Evolutionary conservation across 2,797 vertebrate species (phyloP).

Genomic region (Psittacula echo): DNA sequence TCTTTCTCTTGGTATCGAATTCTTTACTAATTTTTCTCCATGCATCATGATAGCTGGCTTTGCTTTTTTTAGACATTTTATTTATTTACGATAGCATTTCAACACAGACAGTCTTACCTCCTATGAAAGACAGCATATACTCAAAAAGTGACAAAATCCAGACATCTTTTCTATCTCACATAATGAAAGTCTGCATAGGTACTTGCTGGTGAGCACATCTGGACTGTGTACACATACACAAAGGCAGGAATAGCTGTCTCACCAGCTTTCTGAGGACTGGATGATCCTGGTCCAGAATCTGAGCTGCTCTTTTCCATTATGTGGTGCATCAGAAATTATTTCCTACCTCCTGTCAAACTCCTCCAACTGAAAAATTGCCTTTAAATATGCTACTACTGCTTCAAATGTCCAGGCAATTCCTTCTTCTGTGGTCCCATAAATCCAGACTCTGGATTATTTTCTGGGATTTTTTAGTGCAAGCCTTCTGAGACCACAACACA

Average conservation of each 20-base stretch:
- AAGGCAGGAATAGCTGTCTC: background rate
- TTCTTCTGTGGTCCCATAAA: background rate
- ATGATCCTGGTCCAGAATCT: background rate
- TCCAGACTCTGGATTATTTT: background rate
- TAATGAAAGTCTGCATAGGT: background rate
- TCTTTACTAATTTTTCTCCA: background rate
- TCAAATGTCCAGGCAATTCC: background rate
- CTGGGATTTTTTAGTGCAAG: rapidly evolving
- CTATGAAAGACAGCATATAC: background rate
- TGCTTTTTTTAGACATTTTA: background rate
- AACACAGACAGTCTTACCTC: background rate
- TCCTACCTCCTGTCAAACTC: constrained; percentile 2
- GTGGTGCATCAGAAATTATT: background rate
- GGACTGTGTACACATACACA: no score
- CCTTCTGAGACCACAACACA: background rate
- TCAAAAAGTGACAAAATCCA: background rate
- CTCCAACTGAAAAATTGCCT: constrained; percentile 29
- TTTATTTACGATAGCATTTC: background rate
- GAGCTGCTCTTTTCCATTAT: constrained; percentile 12
- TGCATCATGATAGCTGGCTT: background rate
- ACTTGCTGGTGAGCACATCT: background rate
- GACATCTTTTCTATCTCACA: background rate
- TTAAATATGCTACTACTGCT: background rate
- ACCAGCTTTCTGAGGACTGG: background rate
- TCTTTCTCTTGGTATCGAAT: background rate